Evolutionary conservation across 2,888 invertebrate genomes (phyloP), one percentile per base, ranked within the genome.

Genomic region (Drosophila tripunctata): DNA sequence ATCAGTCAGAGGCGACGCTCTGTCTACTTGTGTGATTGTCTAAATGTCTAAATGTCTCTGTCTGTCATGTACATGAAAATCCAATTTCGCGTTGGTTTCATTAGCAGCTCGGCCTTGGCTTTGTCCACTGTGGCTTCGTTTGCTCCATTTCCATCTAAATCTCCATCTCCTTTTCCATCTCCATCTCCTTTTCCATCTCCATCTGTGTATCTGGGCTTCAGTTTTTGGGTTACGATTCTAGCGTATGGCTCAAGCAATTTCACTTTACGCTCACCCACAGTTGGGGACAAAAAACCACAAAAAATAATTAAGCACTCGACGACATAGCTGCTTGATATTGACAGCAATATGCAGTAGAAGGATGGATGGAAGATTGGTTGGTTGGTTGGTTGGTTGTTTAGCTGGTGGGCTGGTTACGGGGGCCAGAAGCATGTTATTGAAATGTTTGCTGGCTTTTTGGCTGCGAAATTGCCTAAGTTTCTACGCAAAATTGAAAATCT

Each of bases 261-360:
- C 65, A 36, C 36, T 51, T 70, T 67, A 41, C 41, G 44, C 70
- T 73, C 58, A 38, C 33, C 61, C 69, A 52, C 76, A 64, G 71
- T 12, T 65, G 44, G 50, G 84, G 69, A 51, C 78, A 66, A 71
- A 27, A n/a, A 86, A 83, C 82, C 82, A 61, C 82, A 83, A 88
- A 83, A 83, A 86, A 83, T 83, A 83, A 83, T 83, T 83, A 88
- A 83, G 82, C 67, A 69, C 80, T 82, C 82, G 76, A 65, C 81
- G 75, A 73, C 68, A 75, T 78, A 72, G 83, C 62, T 55, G 66
- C 76, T 87, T 85, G 87, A 73, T 67, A 82, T 68, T 81, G 81
- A 81, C 87, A 87, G 62, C 79, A 50, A 56, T 33, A 76, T 21
- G 50, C 45, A 31, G 48, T 35, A 21, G n/a, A 17, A 14, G 38